Conservation (phyloP, 2,888 invertebrate species). For the Eristalinus sepulchralis region DNA sequence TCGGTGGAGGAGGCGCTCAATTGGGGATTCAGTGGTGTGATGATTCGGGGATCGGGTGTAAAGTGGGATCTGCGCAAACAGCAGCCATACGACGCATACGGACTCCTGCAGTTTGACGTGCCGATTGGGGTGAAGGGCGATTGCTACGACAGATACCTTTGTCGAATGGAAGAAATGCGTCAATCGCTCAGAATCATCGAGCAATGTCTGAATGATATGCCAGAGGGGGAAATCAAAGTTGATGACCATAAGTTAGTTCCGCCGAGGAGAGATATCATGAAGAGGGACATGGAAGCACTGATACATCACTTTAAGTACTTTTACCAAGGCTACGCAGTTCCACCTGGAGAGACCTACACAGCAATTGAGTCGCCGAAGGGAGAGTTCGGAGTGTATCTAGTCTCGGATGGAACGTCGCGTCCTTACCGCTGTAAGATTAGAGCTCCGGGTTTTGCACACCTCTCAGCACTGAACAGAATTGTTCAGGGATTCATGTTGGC, state of each 20-base stretch:
- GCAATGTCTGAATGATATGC: constrained; percentile 92
- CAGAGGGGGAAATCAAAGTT: constrained; percentile 87
- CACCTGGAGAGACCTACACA: constrained; percentile 90
- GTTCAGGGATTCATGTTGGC: constrained; percentile 86
- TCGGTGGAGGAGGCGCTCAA: constrained; percentile 89
- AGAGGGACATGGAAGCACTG: constrained; percentile 90
- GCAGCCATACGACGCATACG: constrained; percentile 92
- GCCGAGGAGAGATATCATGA: constrained; percentile 90
- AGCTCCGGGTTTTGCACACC: constrained; percentile 83
- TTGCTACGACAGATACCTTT: constrained; percentile 90
- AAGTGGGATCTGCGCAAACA: constrained; percentile 93
- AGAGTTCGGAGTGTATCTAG: constrained; percentile 91
- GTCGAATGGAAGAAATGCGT: constrained; percentile 87
- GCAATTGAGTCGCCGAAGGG: constrained; percentile 91
- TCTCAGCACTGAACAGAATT: constrained; percentile 85
- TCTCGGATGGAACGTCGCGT: constrained; percentile 89
- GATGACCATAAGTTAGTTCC: constrained; percentile 91
- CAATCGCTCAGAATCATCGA: constrained; percentile 90
- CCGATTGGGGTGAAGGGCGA: constrained; percentile 92
- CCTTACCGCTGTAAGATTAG: constrained; percentile 85
- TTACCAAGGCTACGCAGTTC: constrained; percentile 89
- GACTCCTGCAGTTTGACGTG: constrained; percentile 91
- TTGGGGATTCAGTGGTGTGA: constrained; percentile 87
- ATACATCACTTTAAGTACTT: constrained; percentile 94
- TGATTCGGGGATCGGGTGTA: constrained; percentile 90